Percentiles rank a stretch among this genome's conserved stretches.
Conservation (phyloP, 2,113 vertebrate species). For the Pipra filicauda region DNA sequence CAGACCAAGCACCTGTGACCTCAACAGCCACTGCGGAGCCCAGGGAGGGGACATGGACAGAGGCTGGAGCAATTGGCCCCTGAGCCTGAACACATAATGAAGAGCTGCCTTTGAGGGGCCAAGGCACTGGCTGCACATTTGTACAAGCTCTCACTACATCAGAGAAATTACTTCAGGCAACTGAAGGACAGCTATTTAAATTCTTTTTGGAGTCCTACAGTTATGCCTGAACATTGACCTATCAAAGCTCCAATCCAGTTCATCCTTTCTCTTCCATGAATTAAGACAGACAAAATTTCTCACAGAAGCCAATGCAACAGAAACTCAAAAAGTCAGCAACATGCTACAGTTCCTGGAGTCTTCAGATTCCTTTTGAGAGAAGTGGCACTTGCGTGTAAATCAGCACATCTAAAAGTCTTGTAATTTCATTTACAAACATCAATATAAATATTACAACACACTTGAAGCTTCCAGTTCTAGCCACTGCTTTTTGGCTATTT, state of each 20-base stretch:
- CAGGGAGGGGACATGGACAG: not conserved
- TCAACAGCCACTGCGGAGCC: not conserved
- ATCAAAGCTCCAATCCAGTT: fast-evolving
- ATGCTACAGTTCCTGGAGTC: not conserved
- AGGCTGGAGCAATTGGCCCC: not conserved
- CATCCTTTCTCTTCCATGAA: not conserved
- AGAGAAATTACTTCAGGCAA: not conserved
- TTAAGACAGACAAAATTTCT: not conserved
- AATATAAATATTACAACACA: not conserved
- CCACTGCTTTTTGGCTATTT: not conserved
- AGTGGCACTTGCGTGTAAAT: not conserved
- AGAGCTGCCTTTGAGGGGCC: not conserved
- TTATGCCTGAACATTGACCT: not conserved
- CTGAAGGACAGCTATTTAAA: not conserved
- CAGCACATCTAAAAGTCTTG: not conserved
- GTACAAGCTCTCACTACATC: not conserved
- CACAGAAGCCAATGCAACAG: not conserved
- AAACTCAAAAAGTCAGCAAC: not conserved
- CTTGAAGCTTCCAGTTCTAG: not conserved
- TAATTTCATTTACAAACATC: not conserved
- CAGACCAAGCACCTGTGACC: not conserved
- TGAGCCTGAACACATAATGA: not conserved
- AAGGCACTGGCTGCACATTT: not conserved
- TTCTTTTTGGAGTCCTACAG: not conserved
- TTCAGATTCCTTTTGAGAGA: not conserved